Evolutionary conservation across 2,888 invertebrate genomes (phyloP), one percentile per base, ranked within the genome.

Genomic region (Chymomyza fuscimana): DNA sequence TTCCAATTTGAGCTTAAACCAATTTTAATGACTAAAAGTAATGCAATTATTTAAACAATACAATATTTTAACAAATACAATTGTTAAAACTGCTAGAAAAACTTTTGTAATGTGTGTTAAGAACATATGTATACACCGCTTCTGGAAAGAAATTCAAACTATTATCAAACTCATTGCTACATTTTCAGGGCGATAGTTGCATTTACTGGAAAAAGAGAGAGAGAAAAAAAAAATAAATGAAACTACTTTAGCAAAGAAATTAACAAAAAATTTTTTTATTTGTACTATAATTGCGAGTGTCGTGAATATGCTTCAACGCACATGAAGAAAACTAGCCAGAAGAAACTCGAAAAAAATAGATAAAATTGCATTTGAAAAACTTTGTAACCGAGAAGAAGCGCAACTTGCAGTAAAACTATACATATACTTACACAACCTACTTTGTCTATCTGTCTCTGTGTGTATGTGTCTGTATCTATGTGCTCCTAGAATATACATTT

Each of bases 161-260:
- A 82, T 78, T 77, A 77, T 74, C 69, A 71, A 74, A 76, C 74
- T 82, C 77, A 87, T 79, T 87, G 72, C 72, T 62, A 70, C 75
- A 71, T 68, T 67, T 81, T 69, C 12, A 15, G 22, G 66, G 59
- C 25, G 65, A 73, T 65, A 66, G 67, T 36, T 67, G 58, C 67
- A 72, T 68, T 52, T 70, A 25, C 46, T 7, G 25, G 6, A 16
- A 22, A 16, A 36, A 65, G 16, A 1, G 6, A 12, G 22, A 19
- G 32, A 46, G 12, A 15, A 10, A 16, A 25, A 25, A 52, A 16
- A 58, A 6, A 2, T 15, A 58, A 7, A 32, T 51, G 65, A 72
- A 29, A 63, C 73, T 77, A 73, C 65, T 77, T 65, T 62, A 63
- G 63, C 69, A 73, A 70, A 69, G 72, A 76, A 77, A 76, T 72